These are phyloP conservation scores for Monarcha castaneiventris DNA, from an alignment of 2,113 vertebrate genomes.

Conservation along the genomic window DNA sequence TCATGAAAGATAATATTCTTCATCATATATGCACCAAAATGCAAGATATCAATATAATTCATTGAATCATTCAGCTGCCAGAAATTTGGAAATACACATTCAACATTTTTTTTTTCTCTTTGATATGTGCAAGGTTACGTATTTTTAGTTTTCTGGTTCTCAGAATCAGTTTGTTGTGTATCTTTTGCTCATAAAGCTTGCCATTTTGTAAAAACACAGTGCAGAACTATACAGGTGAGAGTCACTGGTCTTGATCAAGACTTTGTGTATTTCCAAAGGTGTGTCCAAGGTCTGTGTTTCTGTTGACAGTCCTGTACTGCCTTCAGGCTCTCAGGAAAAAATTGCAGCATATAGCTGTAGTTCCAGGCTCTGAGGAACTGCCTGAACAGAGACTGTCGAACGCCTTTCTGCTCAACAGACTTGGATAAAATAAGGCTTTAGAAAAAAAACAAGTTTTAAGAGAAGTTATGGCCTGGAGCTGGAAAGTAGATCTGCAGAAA, in stretches of 20 bases:
- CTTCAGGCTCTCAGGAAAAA: background rate
- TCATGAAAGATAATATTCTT: background rate
- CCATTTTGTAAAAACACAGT: background rate
- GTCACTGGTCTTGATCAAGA: background rate
- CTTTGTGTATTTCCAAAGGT: background rate
- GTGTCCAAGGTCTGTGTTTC: background rate
- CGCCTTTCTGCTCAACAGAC: background rate
- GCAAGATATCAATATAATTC: background rate
- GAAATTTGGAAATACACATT: background rate
- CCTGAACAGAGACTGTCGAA: background rate
- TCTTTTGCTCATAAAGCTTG: background rate
- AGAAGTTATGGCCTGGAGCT: background rate
- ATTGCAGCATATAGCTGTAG: background rate
- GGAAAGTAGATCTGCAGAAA: background rate
- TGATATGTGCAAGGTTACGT: background rate
- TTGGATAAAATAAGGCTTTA: background rate
- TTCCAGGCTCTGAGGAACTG: background rate
- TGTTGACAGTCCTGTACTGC: background rate
- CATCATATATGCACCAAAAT: background rate
- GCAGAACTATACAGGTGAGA: background rate
- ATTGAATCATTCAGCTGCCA: background rate
- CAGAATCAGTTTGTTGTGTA: background rate
- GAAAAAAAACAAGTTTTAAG: background rate
- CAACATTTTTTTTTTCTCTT: background rate
- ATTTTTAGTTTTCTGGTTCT: background rate